A percentile compares a stretch with the other conserved stretches of the same genome.
Evolutionary conservation across 2,888 invertebrate species (phyloP).

Genomic region (Acholoe squamosa): DNA sequence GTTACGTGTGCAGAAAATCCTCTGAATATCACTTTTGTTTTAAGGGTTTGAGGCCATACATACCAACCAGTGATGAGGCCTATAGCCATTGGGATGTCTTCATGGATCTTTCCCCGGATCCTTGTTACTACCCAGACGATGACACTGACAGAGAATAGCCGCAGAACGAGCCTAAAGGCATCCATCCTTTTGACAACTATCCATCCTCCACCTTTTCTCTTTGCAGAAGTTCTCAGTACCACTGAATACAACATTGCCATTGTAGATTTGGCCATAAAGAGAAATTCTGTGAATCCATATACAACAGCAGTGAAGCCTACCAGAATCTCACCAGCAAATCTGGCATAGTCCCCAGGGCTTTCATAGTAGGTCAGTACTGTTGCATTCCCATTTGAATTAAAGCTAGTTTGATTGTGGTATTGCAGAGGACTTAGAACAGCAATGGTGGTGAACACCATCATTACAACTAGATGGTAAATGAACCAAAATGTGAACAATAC

Average conservation of each 20-base stretch:
- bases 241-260: background rate
- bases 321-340: background rate
- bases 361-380: background rate
- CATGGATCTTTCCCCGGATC: background rate
- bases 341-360: background rate
- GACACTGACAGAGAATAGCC: background rate
- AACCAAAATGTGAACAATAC: constrained; percentile 20
- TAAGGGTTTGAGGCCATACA: too few relatives aligned
- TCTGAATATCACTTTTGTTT: too few relatives aligned
- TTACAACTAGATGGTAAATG: background rate
- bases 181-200: background rate
- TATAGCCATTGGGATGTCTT: background rate
- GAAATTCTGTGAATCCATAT: background rate
- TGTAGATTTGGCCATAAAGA: background rate
- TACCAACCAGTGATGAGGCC: background rate
- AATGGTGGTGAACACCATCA: constrained; percentile 18
- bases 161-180: background rate
- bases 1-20: too few relatives aligned
- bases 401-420: background rate
- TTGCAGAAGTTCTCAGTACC: background rate
- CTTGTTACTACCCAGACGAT: background rate
- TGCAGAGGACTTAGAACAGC: background rate
- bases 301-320: background rate
- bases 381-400: background rate
- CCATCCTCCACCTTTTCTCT: background rate